Percentiles rank a stretch among this genome's conserved stretches.
phyloP scores from a whole-genome alignment of 1,140 invertebrate species.

The Lucilia cuprina region DNA sequence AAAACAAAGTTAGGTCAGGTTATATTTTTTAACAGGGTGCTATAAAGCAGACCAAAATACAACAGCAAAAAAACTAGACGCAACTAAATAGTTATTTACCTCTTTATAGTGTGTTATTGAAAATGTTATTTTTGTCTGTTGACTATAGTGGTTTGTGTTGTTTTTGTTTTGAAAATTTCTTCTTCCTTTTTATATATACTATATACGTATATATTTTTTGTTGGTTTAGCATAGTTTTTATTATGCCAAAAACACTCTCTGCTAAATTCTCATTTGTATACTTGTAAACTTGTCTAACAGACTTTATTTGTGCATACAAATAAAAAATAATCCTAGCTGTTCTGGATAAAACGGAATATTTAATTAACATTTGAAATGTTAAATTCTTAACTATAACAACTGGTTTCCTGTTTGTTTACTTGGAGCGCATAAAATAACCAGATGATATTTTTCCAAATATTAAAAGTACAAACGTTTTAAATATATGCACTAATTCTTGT shows the following conservation, averaged over 20 bases:
- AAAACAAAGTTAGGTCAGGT: neutral
- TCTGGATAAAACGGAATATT: no score
- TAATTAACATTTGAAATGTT: no score
- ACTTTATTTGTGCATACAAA: neutral
- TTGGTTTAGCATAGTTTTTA: slow-evolving; percentile 1
- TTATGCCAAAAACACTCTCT: slow-evolving; percentile 22
- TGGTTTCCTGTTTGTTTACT: no score
- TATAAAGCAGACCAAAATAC: no score
- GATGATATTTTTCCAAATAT: no score
- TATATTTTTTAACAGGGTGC: neutral
- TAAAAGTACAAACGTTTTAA: no score
- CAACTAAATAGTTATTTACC: neutral
- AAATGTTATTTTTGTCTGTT: slow-evolving; percentile 30
- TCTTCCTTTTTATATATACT: neutral
- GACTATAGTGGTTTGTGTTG: neutral
- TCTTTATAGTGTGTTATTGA: slow-evolving; percentile 13
- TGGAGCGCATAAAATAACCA: no score
- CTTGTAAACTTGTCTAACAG: slow-evolving; percentile 25
- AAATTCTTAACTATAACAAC: no score
- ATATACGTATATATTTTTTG: neutral
- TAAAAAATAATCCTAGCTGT: no score
- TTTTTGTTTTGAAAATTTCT: neutral
- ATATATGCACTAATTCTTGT: no score
- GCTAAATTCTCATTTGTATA: slow-evolving; percentile 31
- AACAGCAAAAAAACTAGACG: neutral